Percentiles rank a stretch among this genome's conserved stretches.
Conservation (phyloP, 2,888 invertebrate genomes). For the Lypha dubia region DNA sequence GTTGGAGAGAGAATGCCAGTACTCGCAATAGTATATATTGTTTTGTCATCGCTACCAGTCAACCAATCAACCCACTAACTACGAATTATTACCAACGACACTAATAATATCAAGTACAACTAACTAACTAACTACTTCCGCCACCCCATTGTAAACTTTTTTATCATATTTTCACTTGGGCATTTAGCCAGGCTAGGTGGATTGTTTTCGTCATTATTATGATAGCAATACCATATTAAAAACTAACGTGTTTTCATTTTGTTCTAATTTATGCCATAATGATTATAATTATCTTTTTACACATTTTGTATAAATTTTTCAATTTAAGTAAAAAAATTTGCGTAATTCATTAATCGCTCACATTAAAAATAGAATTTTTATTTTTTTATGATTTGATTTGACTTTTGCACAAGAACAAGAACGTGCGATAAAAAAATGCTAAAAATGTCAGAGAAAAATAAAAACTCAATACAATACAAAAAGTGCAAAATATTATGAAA, state of each 20-base stretch:
- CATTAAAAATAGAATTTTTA: constrained; percentile 80
- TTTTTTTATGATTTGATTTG: constrained; percentile 76
- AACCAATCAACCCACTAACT: constrained; percentile 51
- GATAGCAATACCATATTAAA: constrained; percentile 30
- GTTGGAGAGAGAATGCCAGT: constrained; percentile 44
- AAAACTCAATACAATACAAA: constrained; percentile 59
- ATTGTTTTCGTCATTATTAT: constrained; percentile 62
- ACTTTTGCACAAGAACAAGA: constrained; percentile 76
- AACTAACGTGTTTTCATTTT: constrained; percentile 60
- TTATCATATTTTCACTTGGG: constrained; percentile 50
- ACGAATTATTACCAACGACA: constrained; percentile 45
- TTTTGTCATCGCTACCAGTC: constrained; percentile 55
- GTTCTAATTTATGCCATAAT: constrained; percentile 39
- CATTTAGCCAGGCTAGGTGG: constrained; percentile 55
- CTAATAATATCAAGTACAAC: constrained; percentile 45
- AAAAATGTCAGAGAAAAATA: constrained; percentile 50
- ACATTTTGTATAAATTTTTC: constrained; percentile 76
- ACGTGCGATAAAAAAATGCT: constrained; percentile 73
- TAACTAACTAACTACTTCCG: constrained; percentile 30
- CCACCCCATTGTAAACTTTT: constrained; percentile 25
- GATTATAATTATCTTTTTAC: constrained; percentile 43
- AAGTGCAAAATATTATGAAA: constrained; percentile 59
- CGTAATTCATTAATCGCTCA: constrained; percentile 80
- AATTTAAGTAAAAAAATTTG: constrained; percentile 79
- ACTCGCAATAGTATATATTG: constrained; percentile 35